phyloP scores from a whole-genome alignment of 1,140 invertebrate genomes.

The Acromyrmex heyeri region DNA sequence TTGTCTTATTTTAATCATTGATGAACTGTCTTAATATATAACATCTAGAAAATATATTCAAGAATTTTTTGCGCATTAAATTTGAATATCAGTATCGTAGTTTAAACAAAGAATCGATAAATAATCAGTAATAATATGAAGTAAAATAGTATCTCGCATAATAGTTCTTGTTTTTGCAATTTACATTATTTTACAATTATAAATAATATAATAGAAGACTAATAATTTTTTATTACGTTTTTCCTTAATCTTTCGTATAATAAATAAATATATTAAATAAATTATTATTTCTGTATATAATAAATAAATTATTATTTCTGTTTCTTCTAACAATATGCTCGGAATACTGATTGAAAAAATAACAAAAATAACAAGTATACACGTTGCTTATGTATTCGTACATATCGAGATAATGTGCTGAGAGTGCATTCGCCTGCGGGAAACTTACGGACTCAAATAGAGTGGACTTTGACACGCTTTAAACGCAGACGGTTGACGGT shows the following conservation, averaged over 20 bases:
- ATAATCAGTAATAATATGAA: neutral
- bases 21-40: neutral
- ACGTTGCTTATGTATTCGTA: neutral
- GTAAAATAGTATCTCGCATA: neutral
- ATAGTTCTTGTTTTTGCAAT: neutral
- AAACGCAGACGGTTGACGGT: neutral
- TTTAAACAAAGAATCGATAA: neutral
- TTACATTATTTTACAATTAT: neutral
- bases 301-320: neutral
- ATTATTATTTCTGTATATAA: neutral
- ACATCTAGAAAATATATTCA: neutral
- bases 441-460: constrained; percentile 24
- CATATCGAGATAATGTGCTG: neutral
- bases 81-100: neutral
- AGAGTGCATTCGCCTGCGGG: neutral
- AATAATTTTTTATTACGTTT: neutral
- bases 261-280: too few species aligned
- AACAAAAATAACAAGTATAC: neutral
- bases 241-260: neutral
- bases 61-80: neutral
- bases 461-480: constrained; percentile 7
- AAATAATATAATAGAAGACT: neutral
- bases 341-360: neutral
- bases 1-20: neutral
- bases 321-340: neutral